Base-by-base conservation (phyloP, 2,113 vertebrate species). In the Lampris incognitus region DNA sequence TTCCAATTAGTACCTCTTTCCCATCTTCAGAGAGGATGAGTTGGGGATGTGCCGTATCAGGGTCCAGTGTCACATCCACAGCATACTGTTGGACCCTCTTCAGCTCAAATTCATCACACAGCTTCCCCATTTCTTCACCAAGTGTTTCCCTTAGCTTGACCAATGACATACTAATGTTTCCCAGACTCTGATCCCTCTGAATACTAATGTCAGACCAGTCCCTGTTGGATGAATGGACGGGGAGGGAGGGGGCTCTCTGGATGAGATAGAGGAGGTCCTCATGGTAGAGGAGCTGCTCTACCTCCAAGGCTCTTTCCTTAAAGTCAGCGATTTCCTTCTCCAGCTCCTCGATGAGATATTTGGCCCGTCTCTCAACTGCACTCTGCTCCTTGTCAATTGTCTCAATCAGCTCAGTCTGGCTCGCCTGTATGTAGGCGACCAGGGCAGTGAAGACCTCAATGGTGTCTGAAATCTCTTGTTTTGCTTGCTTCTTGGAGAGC, bases 31-130 rank as follows among this genome's bases (percentile, higher is more conserved):
- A 38, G 5, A 58, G 6, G 3, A 38, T 9, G 6, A 58, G 56
- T 9, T 9, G 8, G 24, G 24, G 56, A 36, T 58, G 10, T 36
- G 56, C 56, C 9, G 56, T 58, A 8, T 58, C 37, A 7, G 56
- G 56, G 37, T 58, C 56, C 8, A 58, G 56, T 38, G 56, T 58
- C n/a, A 58, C 24, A 58, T 58, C 56, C 56, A 58, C 56, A 1
- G 3, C 24, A 58, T 58, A 55, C 56, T 38, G 3, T 9, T 58
- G 56, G 36, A 58, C 38, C 24, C 7, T 38, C 56, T 37, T 7
- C 36, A 58, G 24, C 37, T 55, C 52, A 3, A 58, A 11, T 9
- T 55, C 52, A 3, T 36, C 52, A 55, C 11, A 55, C n/a, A 55
- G 11, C 52, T 55, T 11, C 24, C 5, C 52, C 52, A 55, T 55